Base-by-base conservation (phyloP, 2,888 invertebrate species). In the Caenorhabditis sp. region DNA sequence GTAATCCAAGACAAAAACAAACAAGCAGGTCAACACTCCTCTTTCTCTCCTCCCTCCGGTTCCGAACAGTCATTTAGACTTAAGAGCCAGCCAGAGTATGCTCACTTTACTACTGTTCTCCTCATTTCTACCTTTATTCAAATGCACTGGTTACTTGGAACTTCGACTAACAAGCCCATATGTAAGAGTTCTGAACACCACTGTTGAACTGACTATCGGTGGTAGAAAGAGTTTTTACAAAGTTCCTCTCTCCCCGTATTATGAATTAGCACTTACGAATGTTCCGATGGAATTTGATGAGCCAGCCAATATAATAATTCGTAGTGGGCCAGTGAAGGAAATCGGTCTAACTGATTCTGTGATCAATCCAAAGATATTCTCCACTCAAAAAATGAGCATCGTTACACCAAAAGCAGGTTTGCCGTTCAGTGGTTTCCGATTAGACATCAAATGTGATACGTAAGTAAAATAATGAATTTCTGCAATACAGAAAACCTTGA, bases 71-170 rank as follows among this genome's bases (percentile, higher is more conserved):
- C 63, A 63, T 8, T 63, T 44, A 24, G 26, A 26, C 14, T 44
- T 28, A 12, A 22, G 61, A 61, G 38, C 61, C 24, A 2, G 38
- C 12, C 61, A 26, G 16, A 63, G 26, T 47, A 68, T 68, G 68
- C 41, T 68, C 26, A 14, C 1, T 19, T 26, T 54, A 12, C n/a
- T 68, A 14, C 35, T 38, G 5, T 54, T 24, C n/a, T 38, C 26
- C 16, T 12, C 35, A 16, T 54, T 68, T 7, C 2, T 54, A 19
- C 68, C 54, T 24, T 1, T 38, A 16, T 24, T 68, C 14, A 5
- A 68, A 38, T 68, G 68, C 10, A 54, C 68, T 26, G 68, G 68
- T 38, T 68, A 68, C 19, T n/a, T 68, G 68, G 68, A 68, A 54
- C 12, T 68, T 7, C 68, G 68, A n/a, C 35, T 68, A 22, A 68